A percentile compares a stretch with the other conserved stretches of the same genome.
Evolutionary conservation across 2,888 invertebrate species (phyloP).

Genomic region (Sarcophaga subvicina): DNA sequence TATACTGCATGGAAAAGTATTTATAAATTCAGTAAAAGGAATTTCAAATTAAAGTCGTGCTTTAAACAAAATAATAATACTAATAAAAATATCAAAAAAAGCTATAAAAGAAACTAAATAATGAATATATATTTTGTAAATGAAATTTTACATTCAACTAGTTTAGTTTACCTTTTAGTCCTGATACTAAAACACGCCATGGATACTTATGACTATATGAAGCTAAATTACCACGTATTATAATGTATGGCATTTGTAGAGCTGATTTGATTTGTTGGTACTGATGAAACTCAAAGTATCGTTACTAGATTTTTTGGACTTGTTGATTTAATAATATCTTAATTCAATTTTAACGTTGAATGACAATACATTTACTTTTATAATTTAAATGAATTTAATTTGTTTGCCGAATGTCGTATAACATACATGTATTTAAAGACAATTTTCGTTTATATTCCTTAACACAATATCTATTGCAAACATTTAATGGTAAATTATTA

Average conservation of each 20-base stretch:
- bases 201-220: slow-evolving; percentile 93
- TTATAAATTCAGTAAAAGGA: too few relatives aligned
- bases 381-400: neutral
- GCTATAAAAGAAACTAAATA: neutral
- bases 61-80: too few relatives aligned
- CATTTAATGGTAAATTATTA: slow-evolving; percentile 29
- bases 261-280: slow-evolving; percentile 57
- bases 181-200: slow-evolving; percentile 93
- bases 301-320: neutral
- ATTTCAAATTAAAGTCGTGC: too few relatives aligned
- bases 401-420: neutral
- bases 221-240: slow-evolving; percentile 93
- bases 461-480: slow-evolving; percentile 24
- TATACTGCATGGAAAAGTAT: too few relatives aligned
- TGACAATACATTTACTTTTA: neutral
- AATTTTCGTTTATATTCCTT: neutral
- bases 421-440: neutral
- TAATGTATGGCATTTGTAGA: slow-evolving; percentile 91
- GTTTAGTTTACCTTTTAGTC: slow-evolving; percentile 87
- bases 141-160: neutral
- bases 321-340: slow-evolving; percentile 16
- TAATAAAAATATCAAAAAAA: neutral
- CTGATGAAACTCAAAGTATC: slow-evolving; percentile 24
- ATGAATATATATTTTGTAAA: neutral
- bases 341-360: neutral